Base-by-base conservation (phyloP, 1,140 invertebrate genomes). In the Drosophila erecta region DNA sequence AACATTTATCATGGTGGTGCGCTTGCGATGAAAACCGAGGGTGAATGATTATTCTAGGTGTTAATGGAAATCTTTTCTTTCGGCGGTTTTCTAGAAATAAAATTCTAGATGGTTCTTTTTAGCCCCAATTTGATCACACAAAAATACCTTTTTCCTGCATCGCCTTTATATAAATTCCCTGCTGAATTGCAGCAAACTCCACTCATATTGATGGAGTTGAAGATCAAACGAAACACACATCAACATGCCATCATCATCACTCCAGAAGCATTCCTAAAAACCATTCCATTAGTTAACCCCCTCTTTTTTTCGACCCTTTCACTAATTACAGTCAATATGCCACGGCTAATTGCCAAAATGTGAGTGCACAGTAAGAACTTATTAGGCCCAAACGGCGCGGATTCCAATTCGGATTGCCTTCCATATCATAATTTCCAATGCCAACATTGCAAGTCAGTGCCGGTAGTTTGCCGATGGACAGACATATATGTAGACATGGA, bases 381-480 rank as follows among this genome's bases (percentile, higher is more conserved):
- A 65, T 81, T 81, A 72, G 81, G 62, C 47, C 27, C 35, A 12
- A 49, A 77, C 66, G 35, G 50, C 54, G 62, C 61, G 50, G 41
- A 49, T 35, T 70, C n/a, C 22, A 22, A 35, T 53, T 61, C 22
- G 41, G 15, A 27, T 22, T 24, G 47, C 59, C 47, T 56, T 55
- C 4, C 73, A 74, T 81, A 86, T 85, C 81, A 85, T 85, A 85
- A 86, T 86, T 85, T 81, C 74, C 40, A 71, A 24, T 17, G 51
- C 65, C 35, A 81, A 64, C 75, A 55, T 55, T 44, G 30, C 38
- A 46, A 62, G 40, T 59, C 62, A 49, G 33, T 30, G 17, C 24
- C 24, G 46, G 44, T 8, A 30, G 37, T 17, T 41, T 27, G 38
- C n/a, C 44, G 24, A 56, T 47, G 22, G 35, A 40, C 38, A 41